A percentile compares a stretch with the other conserved stretches of the same genome.
Conservation (phyloP, 1,140 invertebrate species). For the Archivesica marissinica region DNA sequence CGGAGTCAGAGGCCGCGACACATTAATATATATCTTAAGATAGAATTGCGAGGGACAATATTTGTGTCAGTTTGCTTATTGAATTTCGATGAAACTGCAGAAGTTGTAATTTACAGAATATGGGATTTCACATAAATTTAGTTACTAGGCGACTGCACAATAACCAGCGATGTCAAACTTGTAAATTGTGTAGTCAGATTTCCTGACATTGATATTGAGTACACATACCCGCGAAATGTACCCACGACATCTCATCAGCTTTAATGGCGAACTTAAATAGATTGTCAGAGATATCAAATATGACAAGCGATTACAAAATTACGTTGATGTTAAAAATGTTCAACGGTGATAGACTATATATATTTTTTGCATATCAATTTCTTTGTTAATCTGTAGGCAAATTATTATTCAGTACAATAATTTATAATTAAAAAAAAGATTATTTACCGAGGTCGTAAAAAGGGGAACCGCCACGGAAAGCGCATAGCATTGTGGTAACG, state of each 20-base stretch:
- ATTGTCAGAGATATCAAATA: neutral
- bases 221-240: neutral
- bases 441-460: too few species aligned
- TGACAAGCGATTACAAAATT: neutral
- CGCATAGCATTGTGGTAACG: too few species aligned
- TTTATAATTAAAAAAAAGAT: too few species aligned
- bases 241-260: neutral
- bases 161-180: neutral
- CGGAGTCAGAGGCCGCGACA: neutral
- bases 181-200: neutral
- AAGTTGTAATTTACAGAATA: neutral
- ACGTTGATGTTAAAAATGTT: too few species aligned
- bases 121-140: constrained; percentile 1
- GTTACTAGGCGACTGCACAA: neutral
- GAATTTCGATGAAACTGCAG: constrained; percentile 6
- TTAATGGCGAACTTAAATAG: neutral
- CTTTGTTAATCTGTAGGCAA: too few species aligned
- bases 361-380: too few species aligned
- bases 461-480: too few species aligned
- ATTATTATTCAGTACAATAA: too few species aligned
- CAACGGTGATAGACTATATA: too few species aligned
- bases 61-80: neutral
- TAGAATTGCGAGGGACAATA: neutral
- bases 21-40: neutral
- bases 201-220: neutral